Evolutionary conservation across 1,140 invertebrate genomes (phyloP), one percentile per base, ranked within the genome.

Genomic region (Cheumatopsyche charites): DNA sequence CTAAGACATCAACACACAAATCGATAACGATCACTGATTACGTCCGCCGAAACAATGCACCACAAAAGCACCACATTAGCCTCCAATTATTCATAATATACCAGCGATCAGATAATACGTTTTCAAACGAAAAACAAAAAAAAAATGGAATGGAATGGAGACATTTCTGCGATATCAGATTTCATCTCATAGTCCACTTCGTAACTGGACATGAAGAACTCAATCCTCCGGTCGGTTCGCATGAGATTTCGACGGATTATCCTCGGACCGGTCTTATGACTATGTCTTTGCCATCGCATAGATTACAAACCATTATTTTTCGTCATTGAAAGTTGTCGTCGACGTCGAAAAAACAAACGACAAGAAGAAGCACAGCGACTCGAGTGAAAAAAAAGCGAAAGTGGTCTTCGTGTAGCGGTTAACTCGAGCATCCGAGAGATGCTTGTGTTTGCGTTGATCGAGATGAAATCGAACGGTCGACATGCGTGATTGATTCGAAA

Each of bases 251-350:
- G 29, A 36, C 29, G 29, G 29, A 36, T 36, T 36, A 36, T 36
- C 29, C 29, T 36, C 3, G 29, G 29, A 36, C 29, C 29, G 29
- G 29, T 36, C 29, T 36, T 36, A 9, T 36, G 29, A 9, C 29
- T 36, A 3, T 36, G 29, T 4, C 29, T 3, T 3, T 36, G 29
- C 29, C 29, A 4, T 36, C 29, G 9, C 29, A 9, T 36, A 36
- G 29, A 36, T 36, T 36, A 36, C 29, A 36, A 23, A 58, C 55
- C 55, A 58, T 58, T 58, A 58, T 58, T 58, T 58, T 58, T 58
- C 55, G 23, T 58, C 55, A 58, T 58, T 58, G 55, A 58, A 58
- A 58, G 55, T 58, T 58, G 55, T 58, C 21, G 55, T 58, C 23
- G 55, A 7, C 15, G 55, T 52, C 19, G 49, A 19, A 58, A 58